Conservation (phyloP, 23 tunicate genomes). For the Ciona savignyi region DNA sequence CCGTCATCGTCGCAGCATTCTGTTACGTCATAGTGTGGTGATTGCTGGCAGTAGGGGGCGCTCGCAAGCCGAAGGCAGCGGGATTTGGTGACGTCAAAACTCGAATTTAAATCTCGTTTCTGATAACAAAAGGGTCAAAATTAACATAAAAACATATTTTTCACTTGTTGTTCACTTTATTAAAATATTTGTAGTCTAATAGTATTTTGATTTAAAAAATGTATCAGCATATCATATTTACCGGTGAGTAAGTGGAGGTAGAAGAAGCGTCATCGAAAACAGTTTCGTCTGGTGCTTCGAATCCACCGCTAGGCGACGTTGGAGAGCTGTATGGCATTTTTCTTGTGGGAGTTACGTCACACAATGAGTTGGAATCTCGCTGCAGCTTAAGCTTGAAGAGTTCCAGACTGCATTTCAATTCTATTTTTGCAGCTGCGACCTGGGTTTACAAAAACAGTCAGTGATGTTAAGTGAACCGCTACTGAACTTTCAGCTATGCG, state of each 20-base stretch:
- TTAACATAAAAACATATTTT: too few relatives aligned
- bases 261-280: constrained; percentile 38
- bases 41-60: neutral
- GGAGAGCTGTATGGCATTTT: neutral
- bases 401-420: constrained; percentile 35
- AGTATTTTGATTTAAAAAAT: too few relatives aligned
- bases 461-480: too few relatives aligned
- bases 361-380: neutral
- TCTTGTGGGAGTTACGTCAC: neutral
- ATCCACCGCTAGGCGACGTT: constrained; percentile 28
- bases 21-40: too few relatives aligned
- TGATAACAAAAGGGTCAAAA: neutral
- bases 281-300: constrained; percentile 28
- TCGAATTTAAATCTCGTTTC: neutral
- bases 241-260: constrained; percentile 21
- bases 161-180: too few relatives aligned
- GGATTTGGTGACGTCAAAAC: neutral
- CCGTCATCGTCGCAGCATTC: neutral
- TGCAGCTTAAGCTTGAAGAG: constrained; percentile 25
- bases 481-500: too few relatives aligned
- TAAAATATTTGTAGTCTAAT: too few relatives aligned
- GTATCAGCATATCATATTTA: too few relatives aligned
- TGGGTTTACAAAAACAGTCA: too few relatives aligned
- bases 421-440: constrained; percentile 35
- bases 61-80: neutral